Conservation (phyloP, 2,113 vertebrate species). For the Oncorhynchus keta region DNA sequence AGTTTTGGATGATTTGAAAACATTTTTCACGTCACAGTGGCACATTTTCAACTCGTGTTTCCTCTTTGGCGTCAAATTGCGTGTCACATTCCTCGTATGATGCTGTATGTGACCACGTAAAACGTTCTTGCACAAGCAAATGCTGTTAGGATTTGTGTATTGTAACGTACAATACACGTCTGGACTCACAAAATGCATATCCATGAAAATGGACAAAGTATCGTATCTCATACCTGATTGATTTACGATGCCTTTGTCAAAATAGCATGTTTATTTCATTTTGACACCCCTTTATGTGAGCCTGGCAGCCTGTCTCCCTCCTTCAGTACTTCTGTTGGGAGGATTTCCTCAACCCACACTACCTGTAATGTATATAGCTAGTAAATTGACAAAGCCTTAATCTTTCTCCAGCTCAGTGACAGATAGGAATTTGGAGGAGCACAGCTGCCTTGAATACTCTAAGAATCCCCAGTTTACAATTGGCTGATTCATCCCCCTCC, state of each 20-base stretch:
- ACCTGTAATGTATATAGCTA: neutral
- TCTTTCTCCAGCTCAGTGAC: neutral
- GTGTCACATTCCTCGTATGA: neutral
- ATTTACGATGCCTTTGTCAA: too few relatives aligned
- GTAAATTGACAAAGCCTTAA: neutral
- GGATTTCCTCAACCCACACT: neutral
- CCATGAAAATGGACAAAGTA: too few relatives aligned
- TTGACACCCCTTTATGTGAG: neutral
- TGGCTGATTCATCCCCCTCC: too few relatives aligned
- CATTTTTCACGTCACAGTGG: neutral
- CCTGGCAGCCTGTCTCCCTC: neutral
- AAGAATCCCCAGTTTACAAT: too few relatives aligned
- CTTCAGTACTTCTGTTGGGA: neutral
- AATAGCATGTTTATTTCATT: too few relatives aligned
- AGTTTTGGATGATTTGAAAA: neutral
- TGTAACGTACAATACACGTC: too few relatives aligned
- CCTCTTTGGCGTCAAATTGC: neutral
- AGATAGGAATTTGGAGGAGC: neutral
- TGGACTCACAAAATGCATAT: too few relatives aligned
- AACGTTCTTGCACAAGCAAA: too few relatives aligned
- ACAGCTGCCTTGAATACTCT: too few relatives aligned
- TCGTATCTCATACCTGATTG: too few relatives aligned
- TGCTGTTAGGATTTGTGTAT: too few relatives aligned
- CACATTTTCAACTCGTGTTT: neutral
- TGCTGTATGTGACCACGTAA: neutral